A percentile compares a stretch with the other conserved stretches of the same genome.
Evolutionary conservation across 2,888 invertebrate species (phyloP).

Genomic region (Dilophus febrilis): DNA sequence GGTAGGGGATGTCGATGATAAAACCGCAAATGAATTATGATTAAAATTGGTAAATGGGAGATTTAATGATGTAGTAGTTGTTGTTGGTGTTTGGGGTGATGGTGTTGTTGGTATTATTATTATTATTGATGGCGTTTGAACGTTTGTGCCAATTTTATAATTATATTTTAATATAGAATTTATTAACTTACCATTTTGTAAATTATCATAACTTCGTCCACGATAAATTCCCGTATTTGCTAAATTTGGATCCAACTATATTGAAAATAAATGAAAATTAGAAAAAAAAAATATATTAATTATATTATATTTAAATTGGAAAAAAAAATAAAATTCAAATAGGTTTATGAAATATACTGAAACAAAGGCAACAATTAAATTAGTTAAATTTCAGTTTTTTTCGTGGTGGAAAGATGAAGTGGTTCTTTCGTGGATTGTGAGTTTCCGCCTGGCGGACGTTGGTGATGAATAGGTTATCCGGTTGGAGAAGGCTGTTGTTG

Average conservation of each 20-base stretch:
- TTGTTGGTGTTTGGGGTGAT: not conserved
- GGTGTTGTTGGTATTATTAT: not conserved
- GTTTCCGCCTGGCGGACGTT: no score
- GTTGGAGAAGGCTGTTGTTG: no score
- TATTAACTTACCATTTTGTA: slow-evolving; percentile 32
- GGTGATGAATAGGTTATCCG: no score
- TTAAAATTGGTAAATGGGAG: no score
- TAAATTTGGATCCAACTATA: slow-evolving; percentile 25
- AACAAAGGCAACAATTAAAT: no score
- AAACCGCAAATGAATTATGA: no score
- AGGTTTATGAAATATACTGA: not conserved
- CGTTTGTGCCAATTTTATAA: slow-evolving; percentile 22
- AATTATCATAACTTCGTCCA: slow-evolving; percentile 30
- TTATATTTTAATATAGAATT: no score
- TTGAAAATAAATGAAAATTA: slow-evolving; percentile 10
- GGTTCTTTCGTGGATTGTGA: no score
- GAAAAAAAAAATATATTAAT: not conserved
- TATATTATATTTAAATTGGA: not conserved
- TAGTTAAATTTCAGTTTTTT: no score
- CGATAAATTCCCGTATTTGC: slow-evolving; percentile 17
- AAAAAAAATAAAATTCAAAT: not conserved
- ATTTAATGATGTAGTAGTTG: not conserved
- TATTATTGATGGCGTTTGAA: slow-evolving; percentile 1
- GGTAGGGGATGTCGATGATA: not conserved
- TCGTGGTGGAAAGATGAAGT: no score